Evolutionary conservation across 1,140 invertebrate species (phyloP), one percentile per base, ranked within the genome.

Genomic region (Apis cerana): DNA sequence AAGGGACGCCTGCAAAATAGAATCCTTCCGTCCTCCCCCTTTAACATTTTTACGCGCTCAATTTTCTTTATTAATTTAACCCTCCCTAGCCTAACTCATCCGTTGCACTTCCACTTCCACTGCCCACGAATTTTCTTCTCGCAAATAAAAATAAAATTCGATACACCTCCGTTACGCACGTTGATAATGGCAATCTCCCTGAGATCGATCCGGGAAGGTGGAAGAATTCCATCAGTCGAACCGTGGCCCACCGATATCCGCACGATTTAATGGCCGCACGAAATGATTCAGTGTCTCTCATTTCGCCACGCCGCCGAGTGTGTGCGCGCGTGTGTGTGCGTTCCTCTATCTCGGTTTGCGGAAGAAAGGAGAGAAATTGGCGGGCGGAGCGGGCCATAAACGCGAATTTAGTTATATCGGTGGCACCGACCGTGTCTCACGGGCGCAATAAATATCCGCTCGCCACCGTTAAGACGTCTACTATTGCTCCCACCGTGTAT

Each of bases 321-420:
- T 27, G 27, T 27, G 27, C 27, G 27, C 1, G 27, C 1, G 27
- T 1, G 33, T 33, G 33, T 4, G 33, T 33, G 33, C 3, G 3
- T 33, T 72, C 62, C 78, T 59, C 12, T 48, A 2, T 43, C 10
- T 54, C 50, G 62, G 15, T 13, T n/a, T 12, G n/a, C 21, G 58
- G 64, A 77, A 81, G 86, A 81, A 85, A 84, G 48, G 72, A 81
- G 77, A 71, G 85, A 84, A 81, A 87, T 82, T 76, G 79, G n/a
- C 68, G 74, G 64, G 54, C 61, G 58, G 68, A 62, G 76, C 43
- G 56, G 72, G 85, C 86, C 89, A 91, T 91, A 91, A 92, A 90
- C 89, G 90, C 87, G 90, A 92, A 90, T 92, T 92, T 91, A 91
- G 90, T 92, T 91, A 91, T 92, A 91, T 89, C 88, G 84, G 74